Evolutionary conservation across 2,888 invertebrate species (phyloP).

Genomic region (Mamestra brassicae): DNA sequence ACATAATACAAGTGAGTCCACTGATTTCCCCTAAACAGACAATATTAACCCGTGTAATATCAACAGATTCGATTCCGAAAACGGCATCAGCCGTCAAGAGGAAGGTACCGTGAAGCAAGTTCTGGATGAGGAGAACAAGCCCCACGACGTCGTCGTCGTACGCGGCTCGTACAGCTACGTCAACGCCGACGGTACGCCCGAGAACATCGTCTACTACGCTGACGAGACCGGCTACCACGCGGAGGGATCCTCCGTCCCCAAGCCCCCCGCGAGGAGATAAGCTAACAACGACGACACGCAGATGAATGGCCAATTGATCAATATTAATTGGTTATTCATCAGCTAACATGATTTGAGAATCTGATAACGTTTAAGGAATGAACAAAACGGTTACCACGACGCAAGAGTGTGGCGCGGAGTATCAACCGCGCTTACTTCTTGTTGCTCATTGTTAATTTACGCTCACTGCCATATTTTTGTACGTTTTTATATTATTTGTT

Average conservation of each 20-base stretch:
- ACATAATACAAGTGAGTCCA: background rate
- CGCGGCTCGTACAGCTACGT: constrained; percentile 92
- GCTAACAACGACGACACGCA: constrained; percentile 28
- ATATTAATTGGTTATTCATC: constrained; percentile 36
- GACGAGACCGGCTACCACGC: constrained; percentile 92
- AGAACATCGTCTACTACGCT: constrained; percentile 89
- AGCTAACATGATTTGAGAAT: constrained; percentile 24
- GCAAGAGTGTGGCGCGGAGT: constrained; percentile 11
- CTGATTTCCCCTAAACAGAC: background rate
- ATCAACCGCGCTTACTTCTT: constrained; percentile 28
- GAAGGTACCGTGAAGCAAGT: constrained; percentile 82
- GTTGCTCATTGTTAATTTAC: constrained; percentile 60
- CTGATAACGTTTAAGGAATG: constrained; percentile 58
- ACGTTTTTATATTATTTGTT: constrained; percentile 73
- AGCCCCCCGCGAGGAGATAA: constrained; percentile 74
- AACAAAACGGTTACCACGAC: constrained; percentile 48
- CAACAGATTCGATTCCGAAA: constrained; percentile 85
- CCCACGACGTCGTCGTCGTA: constrained; percentile 89
- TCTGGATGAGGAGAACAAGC: constrained; percentile 91
- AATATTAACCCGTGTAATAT: background rate
- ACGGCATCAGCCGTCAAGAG: constrained; percentile 90
- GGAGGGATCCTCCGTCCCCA: constrained; percentile 92
- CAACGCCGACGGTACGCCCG: constrained; percentile 89
- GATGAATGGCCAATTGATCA: constrained; percentile 61
- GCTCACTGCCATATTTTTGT: constrained; percentile 77